These are phyloP conservation scores for Bugula neritina DNA, from an alignment of 2,888 invertebrate species.

Conservation along the genomic window DNA sequence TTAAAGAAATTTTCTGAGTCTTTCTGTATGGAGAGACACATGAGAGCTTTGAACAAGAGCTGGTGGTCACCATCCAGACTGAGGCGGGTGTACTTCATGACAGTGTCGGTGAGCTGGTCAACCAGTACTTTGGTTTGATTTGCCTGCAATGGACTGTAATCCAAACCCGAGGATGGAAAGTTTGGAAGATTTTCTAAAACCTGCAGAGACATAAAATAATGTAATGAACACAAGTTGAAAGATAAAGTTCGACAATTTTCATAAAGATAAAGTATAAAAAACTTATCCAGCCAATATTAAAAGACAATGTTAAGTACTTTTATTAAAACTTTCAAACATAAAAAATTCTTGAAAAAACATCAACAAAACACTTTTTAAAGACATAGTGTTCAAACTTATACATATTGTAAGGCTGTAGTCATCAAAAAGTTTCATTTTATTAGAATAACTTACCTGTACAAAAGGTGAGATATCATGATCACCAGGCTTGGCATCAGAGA, in stretches of 20 bases:
- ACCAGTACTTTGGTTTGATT: conserved; percentile 44
- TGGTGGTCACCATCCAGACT: conserved; percentile 47
- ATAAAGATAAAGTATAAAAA: no score
- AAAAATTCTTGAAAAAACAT: no score
- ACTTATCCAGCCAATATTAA: no score
- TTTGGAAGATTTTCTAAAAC: conserved; percentile 33
- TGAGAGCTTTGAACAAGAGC: conserved; percentile 44
- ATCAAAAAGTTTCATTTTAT: no score
- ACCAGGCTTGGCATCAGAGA: conserved; percentile 23
- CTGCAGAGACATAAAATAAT: background rate
- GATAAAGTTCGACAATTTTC: no score
- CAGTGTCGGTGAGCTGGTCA: conserved; percentile 43
- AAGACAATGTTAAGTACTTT: no score
- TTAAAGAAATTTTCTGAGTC: conserved; percentile 43
- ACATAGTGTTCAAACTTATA: no score
- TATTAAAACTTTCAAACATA: no score
- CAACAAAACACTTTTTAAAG: no score
- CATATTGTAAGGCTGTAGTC: no score
- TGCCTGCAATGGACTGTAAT: conserved; percentile 41
- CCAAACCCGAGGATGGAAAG: conserved; percentile 45
- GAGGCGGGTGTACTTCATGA: conserved; percentile 38
- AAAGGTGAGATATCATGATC: conserved; percentile 14
- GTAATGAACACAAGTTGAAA: no score
- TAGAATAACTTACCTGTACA: conserved; percentile 2
- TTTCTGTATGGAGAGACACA: conserved; percentile 47